Evolutionary conservation across 2,888 invertebrate genomes (phyloP), one percentile per base, ranked within the genome.

Genomic region (Aromia moschata): DNA sequence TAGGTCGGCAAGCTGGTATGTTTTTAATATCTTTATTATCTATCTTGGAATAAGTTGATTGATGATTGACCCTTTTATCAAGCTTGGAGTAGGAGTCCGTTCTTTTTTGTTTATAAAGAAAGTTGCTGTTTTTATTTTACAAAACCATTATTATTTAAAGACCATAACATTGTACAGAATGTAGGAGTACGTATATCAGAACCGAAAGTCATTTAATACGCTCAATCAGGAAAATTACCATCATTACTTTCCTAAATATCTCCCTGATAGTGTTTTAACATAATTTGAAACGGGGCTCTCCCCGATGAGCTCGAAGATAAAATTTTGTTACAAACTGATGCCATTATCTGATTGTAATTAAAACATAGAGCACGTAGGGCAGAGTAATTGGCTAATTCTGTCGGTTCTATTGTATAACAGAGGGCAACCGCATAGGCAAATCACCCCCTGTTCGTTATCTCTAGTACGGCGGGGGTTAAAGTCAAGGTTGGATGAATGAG

Each of bases 371-470:
- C 75, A 75, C 75, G 75, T 73, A 74, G 77, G 75, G 74, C 71
- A 74, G 67, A 74, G 79, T 80, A 80, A 80, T 80, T 80, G 80
- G 78, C 79, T 80, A 80, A 80, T 79, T 79, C 76, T 75, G 78
- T 75, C 78, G 74, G 78, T 72, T 74, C 77, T 75, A 77, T 78
- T 79, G 77, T 78, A 78, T 78, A 79, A 79, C 79, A 78, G 78
- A 77, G 79, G 79, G 79, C 78, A 79, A 80, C 80, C 80, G 79
- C 80, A 79, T 76, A 71, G n/a, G 77, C 77, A 79, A 79, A 79
- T 79, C 78, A 77, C 76, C 79, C 79, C 74, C 64, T 40, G 69
- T 76, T 78, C 77, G 78, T 78, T 78, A 77, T 76, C 75, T 72
- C 61, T 60, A 43, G 45, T 14, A 10, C n/a, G n/a, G 43, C 38